Conservation (phyloP, 2,113 vertebrate species). For the Aix galericulata region DNA sequence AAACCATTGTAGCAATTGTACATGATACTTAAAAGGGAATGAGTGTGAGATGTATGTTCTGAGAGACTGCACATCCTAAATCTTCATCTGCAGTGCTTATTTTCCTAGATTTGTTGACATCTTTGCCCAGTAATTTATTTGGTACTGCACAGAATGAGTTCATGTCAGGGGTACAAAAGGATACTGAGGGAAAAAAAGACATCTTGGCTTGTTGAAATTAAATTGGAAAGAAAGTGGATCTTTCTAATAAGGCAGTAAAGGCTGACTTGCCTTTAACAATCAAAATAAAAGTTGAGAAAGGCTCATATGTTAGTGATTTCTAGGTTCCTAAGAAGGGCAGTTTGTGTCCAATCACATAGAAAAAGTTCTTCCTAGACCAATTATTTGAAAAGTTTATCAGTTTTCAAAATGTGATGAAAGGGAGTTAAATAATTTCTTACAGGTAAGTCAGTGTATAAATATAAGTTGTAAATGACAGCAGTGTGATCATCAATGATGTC, state of each 20-base stretch:
- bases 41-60: background rate
- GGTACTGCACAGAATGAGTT: background rate
- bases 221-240: background rate
- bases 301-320: background rate
- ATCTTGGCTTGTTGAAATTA: background rate
- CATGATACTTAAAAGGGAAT: no score
- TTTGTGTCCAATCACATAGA: background rate
- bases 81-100: background rate
- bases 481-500: background rate
- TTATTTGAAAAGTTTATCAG: background rate
- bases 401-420: background rate
- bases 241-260: background rate
- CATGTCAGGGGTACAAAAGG: background rate
- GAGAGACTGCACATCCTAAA: background rate
- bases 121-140: background rate
- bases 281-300: background rate
- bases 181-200: background rate
- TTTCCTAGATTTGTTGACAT: background rate
- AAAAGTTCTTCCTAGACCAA: background rate
- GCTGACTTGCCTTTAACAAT: background rate
- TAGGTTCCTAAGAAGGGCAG: background rate
- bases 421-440: background rate
- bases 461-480: background rate
- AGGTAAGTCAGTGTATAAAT: background rate
- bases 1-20: background rate